Conservation (phyloP, 2,113 vertebrate species). For the Emydura subglobosa region DNA sequence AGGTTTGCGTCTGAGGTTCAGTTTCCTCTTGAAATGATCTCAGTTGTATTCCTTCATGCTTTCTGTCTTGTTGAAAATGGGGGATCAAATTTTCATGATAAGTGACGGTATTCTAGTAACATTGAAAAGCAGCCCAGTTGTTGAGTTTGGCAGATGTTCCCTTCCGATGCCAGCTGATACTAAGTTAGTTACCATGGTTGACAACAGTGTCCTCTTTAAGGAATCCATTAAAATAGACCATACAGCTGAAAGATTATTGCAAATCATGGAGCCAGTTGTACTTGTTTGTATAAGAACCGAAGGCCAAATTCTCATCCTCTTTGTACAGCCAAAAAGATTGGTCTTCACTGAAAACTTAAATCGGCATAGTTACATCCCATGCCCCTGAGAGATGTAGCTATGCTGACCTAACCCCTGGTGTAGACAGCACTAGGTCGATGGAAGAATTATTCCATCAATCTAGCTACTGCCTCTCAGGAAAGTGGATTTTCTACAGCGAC, state of each 20-base stretch:
- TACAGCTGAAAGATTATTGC: slow-evolving; percentile 16
- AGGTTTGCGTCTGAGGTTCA: neutral
- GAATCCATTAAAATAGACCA: slow-evolving; percentile 49
- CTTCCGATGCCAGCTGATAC: neutral
- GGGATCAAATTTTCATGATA: neutral
- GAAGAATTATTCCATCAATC: neutral
- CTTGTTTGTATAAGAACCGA: neutral
- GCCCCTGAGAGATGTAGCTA: neutral
- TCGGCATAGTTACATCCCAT: neutral
- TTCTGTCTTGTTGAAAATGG: neutral
- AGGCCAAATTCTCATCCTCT: neutral
- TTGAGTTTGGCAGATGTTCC: neutral
- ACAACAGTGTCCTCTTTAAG: neutral
- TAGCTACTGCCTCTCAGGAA: neutral
- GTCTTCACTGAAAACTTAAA: neutral
- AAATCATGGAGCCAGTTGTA: neutral
- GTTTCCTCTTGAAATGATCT: neutral
- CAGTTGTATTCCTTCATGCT: neutral
- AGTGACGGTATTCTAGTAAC: neutral
- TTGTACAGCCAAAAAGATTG: neutral
- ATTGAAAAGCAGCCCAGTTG: neutral
- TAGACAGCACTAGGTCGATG: neutral
- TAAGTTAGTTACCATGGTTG: neutral
- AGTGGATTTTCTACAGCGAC: neutral
- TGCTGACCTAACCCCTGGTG: neutral